phyloP scores from a whole-genome alignment of 2,797 vertebrate species.

The Chaunax sp. region DNA sequence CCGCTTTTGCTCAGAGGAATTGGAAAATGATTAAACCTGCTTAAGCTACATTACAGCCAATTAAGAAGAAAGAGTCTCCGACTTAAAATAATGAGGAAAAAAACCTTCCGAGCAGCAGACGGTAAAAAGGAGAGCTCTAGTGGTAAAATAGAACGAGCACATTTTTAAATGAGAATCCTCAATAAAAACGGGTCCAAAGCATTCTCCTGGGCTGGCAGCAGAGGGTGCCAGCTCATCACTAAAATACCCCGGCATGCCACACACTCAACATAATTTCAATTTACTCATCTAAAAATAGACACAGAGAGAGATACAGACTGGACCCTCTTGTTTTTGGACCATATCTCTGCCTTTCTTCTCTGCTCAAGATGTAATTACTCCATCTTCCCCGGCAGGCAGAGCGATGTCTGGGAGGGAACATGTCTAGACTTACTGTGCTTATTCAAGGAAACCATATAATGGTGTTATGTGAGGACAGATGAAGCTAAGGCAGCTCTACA shows the following conservation, averaged over 20 bases:
- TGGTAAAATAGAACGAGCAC: slow-evolving; percentile 20
- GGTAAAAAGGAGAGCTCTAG: slow-evolving; percentile 11
- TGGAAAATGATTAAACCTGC: slow-evolving; percentile 6
- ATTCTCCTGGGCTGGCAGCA: slow-evolving; percentile 75
- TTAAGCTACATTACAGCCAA: slow-evolving; percentile 1
- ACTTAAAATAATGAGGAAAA: not conserved
- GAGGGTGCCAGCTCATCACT: slow-evolving; percentile 81
- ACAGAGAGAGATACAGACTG: slow-evolving; percentile 14
- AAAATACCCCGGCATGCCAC: slow-evolving; percentile 36
- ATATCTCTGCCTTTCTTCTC: slow-evolving; percentile 13
- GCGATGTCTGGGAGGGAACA: slow-evolving; percentile 24
- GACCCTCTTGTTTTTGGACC: slow-evolving; percentile 11
- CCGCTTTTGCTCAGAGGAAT: not conserved
- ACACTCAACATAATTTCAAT: slow-evolving; percentile 22
- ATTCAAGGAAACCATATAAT: slow-evolving; percentile 53
- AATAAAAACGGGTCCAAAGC: slow-evolving; percentile 7
- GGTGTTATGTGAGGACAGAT: not conserved
- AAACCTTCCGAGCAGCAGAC: not conserved
- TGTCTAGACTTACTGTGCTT: slow-evolving; percentile 43
- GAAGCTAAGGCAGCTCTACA: too few species aligned
- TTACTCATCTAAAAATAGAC: slow-evolving; percentile 33
- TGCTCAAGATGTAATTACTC: slow-evolving; percentile 44
- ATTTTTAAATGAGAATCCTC: slow-evolving; percentile 16
- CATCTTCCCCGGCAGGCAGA: slow-evolving; percentile 28
- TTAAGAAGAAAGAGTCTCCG: not conserved